Evolutionary conservation across 2,888 invertebrate genomes (phyloP).

Genomic region (Syrphus vitripennis): DNA sequence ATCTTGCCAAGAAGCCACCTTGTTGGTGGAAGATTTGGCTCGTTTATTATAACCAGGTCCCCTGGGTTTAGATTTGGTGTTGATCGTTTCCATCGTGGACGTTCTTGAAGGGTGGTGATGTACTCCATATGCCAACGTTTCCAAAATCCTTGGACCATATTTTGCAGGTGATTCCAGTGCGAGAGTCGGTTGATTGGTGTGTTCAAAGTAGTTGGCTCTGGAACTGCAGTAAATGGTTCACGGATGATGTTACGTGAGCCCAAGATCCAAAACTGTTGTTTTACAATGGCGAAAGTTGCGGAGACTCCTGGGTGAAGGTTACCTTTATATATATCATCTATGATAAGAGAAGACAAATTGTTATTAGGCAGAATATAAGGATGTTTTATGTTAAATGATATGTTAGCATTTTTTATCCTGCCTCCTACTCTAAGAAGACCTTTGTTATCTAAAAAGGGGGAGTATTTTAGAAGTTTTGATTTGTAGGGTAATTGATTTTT

Average conservation of each 20-base stretch:
- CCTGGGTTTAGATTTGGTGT: no score
- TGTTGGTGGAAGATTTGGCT: no score
- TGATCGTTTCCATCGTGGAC: no score
- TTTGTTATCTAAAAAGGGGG: not conserved
- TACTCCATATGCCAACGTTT: not conserved
- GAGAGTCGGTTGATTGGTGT: not conserved
- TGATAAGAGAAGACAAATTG: not conserved
- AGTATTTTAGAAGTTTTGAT: not conserved
- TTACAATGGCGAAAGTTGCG: not conserved
- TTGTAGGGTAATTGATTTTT: no score
- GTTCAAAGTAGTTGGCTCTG: not conserved
- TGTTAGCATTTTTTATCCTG: not conserved
- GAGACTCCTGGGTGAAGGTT: slow-evolving; percentile 18
- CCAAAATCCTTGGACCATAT: not conserved
- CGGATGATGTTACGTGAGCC: slow-evolving; percentile 14
- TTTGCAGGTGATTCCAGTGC: not conserved
- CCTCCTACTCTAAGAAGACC: not conserved
- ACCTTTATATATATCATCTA: slow-evolving; percentile 1
- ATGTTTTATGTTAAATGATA: slow-evolving; percentile 24
- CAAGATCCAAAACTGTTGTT: slow-evolving; percentile 34
- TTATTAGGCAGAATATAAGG: not conserved
- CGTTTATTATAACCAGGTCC: no score
- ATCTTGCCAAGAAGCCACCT: no score
- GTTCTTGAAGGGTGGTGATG: not conserved
- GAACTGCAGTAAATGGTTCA: not conserved